phyloP scores from a whole-genome alignment of 1,140 invertebrate genomes.

The Bombus waltoni region DNA sequence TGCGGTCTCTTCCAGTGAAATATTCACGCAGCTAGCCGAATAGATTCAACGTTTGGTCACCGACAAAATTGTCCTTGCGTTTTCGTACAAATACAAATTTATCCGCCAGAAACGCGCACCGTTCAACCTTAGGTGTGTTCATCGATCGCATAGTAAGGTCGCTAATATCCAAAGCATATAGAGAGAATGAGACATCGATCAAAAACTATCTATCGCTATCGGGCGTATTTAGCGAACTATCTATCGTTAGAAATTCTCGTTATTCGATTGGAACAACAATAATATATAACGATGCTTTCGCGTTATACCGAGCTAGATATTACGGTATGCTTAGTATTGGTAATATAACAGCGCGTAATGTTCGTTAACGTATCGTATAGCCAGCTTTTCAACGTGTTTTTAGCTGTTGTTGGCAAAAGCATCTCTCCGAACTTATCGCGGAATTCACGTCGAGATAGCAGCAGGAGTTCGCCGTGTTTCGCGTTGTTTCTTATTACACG shows the following conservation, averaged over 20 bases:
- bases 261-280: background rate
- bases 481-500: background rate
- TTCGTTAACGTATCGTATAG: slow-evolving; percentile 39
- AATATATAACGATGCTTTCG: background rate
- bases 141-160: no score
- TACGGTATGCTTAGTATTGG: background rate
- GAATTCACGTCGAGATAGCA: slow-evolving; percentile 1
- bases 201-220: no score
- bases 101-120: background rate
- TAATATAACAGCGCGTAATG: slow-evolving; percentile 13
- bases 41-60: slow-evolving; percentile 25
- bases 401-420: background rate
- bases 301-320: background rate
- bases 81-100: background rate
- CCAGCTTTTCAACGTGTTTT: slow-evolving; percentile 28
- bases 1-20: slow-evolving; percentile 20
- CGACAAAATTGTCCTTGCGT: slow-evolving; percentile 9
- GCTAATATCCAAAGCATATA: background rate
- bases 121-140: background rate
- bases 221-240: slow-evolving; percentile 42
- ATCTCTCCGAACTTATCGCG: background rate
- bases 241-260: slow-evolving; percentile 26
- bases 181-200: no score
- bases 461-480: background rate
- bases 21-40: slow-evolving; percentile 25